Base-by-base conservation (phyloP, 2,888 invertebrate species). In the Tromatobia lineatoria region DNA sequence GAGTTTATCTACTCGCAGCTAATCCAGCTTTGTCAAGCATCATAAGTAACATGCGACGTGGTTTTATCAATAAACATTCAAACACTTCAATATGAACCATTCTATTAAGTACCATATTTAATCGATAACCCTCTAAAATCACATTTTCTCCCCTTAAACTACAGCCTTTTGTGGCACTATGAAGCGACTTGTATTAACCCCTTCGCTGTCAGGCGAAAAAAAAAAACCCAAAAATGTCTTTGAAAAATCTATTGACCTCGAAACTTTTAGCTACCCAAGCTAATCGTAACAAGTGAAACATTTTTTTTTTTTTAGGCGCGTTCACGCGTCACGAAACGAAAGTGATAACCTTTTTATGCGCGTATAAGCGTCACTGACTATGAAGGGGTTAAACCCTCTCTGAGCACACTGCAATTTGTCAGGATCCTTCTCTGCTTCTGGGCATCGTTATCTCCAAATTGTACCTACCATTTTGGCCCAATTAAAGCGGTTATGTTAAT, bases 41-140 rank as follows among this genome's bases (percentile, higher is more conserved):
- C 81, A 86, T 86, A 66, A 86, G 74, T 84, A 70, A 86, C 64
- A 83, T n/a, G 82, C 81, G 76, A 86, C 76, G 70, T 84, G 84
- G 89, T 88, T 90, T 89, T 88, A 89, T 88, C 86, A 91, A 91
- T 91, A 90, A 91, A 90, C 42, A 83, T 83, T 88, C 78, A 64
- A 80, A 70, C 74, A 77, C 66, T 79, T 54, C 13, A 73, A 79
- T 64, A 38, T 34, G 42, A 57, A 69, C 59, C 61, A 61, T 73
- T 38, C 18, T 64, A 64, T 64, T 18, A 64, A 20, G 20, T 11
- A 38, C 10, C 11, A 64, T 64, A 64, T 64, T 38, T 20, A 18
- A 64, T 38, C 8, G 42, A 38, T 18, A 64, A 64, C 42, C 38
- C 20, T 64, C 8, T 42, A 10, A 20, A 64, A 64, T 18, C 8